These are phyloP conservation scores for Ctenomys sociabilis DNA, from an alignment of 2,113 vertebrate genomes.

Conservation along the genomic window DNA sequence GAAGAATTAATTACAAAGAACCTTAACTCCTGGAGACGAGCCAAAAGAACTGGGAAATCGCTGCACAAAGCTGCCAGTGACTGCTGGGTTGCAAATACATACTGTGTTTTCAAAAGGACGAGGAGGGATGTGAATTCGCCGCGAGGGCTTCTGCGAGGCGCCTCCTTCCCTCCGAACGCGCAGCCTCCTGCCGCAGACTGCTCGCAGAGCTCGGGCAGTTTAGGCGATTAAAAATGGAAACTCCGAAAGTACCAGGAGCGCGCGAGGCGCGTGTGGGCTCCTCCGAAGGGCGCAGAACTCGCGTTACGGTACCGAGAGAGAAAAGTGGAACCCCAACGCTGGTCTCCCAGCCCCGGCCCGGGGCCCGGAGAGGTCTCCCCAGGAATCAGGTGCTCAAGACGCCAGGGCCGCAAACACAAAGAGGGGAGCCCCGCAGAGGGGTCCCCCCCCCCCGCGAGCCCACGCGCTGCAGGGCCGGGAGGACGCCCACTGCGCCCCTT, in stretches of 20 bases:
- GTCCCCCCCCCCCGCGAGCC: not conserved
- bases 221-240: constrained; percentile 23
- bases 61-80: constrained; percentile 73
- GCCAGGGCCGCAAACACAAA: not conserved
- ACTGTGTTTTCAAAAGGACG: constrained; percentile 64
- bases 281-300: constrained; percentile 19
- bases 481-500: not conserved
- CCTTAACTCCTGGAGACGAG: constrained; percentile 71
- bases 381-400: constrained; percentile 65
- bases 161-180: not conserved
- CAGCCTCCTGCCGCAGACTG: not conserved
- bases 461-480: no score
- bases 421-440: not conserved
- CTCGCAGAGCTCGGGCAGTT: not conserved
- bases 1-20: constrained; percentile 79
- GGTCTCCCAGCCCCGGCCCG: not conserved
- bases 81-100: constrained; percentile 54
- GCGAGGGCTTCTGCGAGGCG: not conserved
- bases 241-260: constrained; percentile 35
- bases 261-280: not conserved
- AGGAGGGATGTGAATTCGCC: not conserved
- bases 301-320: not conserved
- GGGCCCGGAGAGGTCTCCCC: not conserved
- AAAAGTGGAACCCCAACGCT: no score
- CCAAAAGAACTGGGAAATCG: constrained; percentile 74